Evolutionary conservation across 2,797 vertebrate genomes (phyloP), one percentile per base, ranked within the genome.

Genomic region (Choloepus didactylus): DNA sequence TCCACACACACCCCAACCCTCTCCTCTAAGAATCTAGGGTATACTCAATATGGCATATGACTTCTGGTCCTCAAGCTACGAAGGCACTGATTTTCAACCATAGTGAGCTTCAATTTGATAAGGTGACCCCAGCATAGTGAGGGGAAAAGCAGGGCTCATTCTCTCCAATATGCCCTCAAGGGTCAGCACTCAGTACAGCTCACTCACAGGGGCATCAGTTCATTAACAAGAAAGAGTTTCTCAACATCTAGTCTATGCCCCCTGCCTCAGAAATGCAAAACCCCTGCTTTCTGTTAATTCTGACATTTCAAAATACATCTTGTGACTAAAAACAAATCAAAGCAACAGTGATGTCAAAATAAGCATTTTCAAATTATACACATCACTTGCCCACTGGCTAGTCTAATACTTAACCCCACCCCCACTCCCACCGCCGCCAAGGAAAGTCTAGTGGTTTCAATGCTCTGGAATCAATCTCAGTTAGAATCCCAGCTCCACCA

Each of bases 251-350:
- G 87, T 89, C 90, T 82, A 49, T 11, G 19, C 11, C 38, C 56
- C 72, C 66, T 54, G 54, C 72, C 60, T 93, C 0, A n/a, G n/a
- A 83, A 49, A 35, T 6, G 94, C 76, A 90, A 94, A 96, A 77
- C 18, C 11, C 69, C 79, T 75, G 59, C 56, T 90, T 76, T 76
- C 73, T 91, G n/a, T 77, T 73, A 87, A 82, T 81, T 81, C 70
- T 79, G 59, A 81, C 72, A 87, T 84, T 87, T 84, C 67, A 95
- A 94, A 95, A 85, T 82, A 95, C 92, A 88, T 88, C 87, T 51
- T 69, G 38, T 90, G 60, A 94, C 44, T 88, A 75, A 89, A 85
- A 91, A 38, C 49, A 83, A 70, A 51, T 69, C 60, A 56, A 89
- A 86, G 46, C 70, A 70, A 69, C 1, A 64, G 8, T 38, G n/a